Evolutionary conservation across 2,113 vertebrate genomes (phyloP).

Genomic region (Delphinus delphis): DNA sequence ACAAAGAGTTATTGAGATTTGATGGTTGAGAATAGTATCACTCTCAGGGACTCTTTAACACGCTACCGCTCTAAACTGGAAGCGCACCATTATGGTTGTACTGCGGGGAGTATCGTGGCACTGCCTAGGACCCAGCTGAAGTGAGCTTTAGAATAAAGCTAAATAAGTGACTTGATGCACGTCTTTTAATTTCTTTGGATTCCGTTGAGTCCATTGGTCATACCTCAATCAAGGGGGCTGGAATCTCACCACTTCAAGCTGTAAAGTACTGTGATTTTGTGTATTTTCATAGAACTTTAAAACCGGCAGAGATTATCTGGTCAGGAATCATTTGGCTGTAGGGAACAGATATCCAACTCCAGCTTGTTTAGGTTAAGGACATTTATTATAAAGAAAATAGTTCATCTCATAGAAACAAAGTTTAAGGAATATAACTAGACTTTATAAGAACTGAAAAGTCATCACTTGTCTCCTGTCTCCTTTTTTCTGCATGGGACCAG

Average conservation of each 20-base stretch:
- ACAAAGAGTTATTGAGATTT: not conserved
- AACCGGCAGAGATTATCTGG: not conserved
- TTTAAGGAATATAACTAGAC: not conserved
- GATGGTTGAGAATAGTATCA: not conserved
- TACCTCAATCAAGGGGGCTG: not conserved
- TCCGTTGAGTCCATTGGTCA: not conserved
- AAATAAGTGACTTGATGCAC: not conserved
- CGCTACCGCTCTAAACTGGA: not conserved
- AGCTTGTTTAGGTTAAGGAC: not conserved
- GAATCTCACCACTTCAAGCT: not conserved
- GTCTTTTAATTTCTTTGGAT: not conserved
- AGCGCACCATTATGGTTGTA: not conserved
- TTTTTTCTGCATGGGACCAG: not conserved
- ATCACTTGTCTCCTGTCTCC: not conserved
- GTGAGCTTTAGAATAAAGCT: not conserved
- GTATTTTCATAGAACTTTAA: not conserved
- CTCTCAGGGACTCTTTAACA: not conserved
- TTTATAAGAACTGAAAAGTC: not conserved
- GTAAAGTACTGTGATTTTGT: not conserved
- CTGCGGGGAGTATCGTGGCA: not conserved
- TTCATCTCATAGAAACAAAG: not conserved
- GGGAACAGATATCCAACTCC: not conserved
- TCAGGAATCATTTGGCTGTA: not conserved
- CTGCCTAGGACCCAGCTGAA: not conserved
- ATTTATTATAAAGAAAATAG: not conserved